phyloP scores from a whole-genome alignment of 1,140 invertebrate genomes.

The Papilio aristodemus region DNA sequence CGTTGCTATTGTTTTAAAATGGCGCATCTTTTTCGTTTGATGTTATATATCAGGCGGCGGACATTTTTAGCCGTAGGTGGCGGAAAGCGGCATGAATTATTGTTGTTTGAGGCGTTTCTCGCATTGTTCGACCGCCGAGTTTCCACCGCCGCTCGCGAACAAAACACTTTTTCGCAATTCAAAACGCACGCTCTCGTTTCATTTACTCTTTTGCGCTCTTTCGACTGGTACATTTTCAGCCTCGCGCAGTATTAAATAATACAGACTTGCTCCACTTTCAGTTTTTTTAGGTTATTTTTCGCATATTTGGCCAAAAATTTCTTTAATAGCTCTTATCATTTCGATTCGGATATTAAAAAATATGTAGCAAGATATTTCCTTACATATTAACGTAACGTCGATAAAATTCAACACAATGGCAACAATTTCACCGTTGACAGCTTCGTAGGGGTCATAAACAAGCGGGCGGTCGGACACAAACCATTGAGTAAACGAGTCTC shows the following conservation, averaged over 20 bases:
- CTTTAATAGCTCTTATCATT: conserved; percentile 1
- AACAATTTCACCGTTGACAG: conserved; percentile 37
- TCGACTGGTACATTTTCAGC: conserved; percentile 72
- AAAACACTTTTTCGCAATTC: conserved; percentile 77
- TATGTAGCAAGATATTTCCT: neutral
- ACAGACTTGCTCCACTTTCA: conserved; percentile 65
- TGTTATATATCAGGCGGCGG: conserved; percentile 77
- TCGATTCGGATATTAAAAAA: neutral
- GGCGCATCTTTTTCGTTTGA: conserved; percentile 75
- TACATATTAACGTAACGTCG: conserved; percentile 16
- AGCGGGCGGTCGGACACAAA: conserved; percentile 48
- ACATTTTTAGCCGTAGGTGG: conserved; percentile 80
- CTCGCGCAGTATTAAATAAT: conserved; percentile 72
- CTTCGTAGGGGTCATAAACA: conserved; percentile 41
- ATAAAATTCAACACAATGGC: conserved; percentile 28
- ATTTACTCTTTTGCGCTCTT: conserved; percentile 77
- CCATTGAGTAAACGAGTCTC: conserved; percentile 67
- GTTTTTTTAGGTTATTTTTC: conserved; percentile 40
- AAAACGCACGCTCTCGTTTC: conserved; percentile 77
- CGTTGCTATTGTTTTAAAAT: conserved; percentile 65
- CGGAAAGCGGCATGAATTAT: conserved; percentile 79
- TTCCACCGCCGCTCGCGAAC: conserved; percentile 65
- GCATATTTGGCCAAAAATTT: neutral
- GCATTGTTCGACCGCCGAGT: conserved; percentile 69
- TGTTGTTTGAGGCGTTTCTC: conserved; percentile 74